Base-by-base conservation (phyloP, 2,888 invertebrate genomes). In the Syrphus vitripennis region DNA sequence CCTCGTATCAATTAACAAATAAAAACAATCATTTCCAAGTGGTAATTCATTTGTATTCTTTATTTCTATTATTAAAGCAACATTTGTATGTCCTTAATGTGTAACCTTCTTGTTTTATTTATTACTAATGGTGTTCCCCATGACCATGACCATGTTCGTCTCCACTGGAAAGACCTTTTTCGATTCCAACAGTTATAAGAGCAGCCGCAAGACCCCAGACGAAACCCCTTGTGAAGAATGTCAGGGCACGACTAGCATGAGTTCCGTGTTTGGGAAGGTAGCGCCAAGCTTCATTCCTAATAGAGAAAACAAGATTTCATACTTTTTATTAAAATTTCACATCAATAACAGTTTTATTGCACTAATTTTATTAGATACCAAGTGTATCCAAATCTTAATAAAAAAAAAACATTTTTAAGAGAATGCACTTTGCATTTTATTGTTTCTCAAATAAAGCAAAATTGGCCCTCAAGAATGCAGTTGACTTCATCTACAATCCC, bases 221-320 rank as follows among this genome's bases (percentile, higher is more conserved):
- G 71, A 96, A 93, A 0, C 97, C 97, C 69, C 96, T 94, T 88
- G 94, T 93, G 88, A 96, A 92, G 12, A 94, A 90, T 0, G 89
- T 89, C 16, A 90, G 89, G 0, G 93, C 89, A 9, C 95, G 93
- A 3, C 88, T 78, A 48, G 89, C 88, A 21, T 92, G 92, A 0
- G 94, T 95, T 16, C 95, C 95, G 88, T 94, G 95, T 16, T 91
- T 89, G 63, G 93, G 93, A 89, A 96, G 92, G 90, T 94, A 97
- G 29, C 96, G 94, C 97, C 97, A 97, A 0, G 96, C 96, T 92
- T 97, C 96, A 91, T 97, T 98, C 90, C 96, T 96, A 89, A 4
- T 9, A 70, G 4, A 21, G n/a, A n/a, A n/a, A n/a, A n/a, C n/a
- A n/a, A n/a, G n/a, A n/a, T n/a, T n/a, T n/a, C n/a, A n/a, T n/a